Evolutionary conservation across 2,113 vertebrate species (phyloP).

Genomic region (Aleadryas rufinucha): DNA sequence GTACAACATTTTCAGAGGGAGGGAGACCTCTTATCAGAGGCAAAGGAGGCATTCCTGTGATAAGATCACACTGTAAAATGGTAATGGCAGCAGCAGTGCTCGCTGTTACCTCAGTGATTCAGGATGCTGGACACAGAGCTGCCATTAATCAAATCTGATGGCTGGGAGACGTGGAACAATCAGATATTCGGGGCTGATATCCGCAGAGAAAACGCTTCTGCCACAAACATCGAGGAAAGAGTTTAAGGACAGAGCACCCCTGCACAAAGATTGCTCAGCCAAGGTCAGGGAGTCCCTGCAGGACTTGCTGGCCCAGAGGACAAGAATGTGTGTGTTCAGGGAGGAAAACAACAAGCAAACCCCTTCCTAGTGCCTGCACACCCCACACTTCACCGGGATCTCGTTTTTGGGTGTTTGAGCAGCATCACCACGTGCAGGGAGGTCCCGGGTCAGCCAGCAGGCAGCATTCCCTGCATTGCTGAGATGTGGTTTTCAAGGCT

Average conservation of each 20-base stretch:
- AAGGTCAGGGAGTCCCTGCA: background rate
- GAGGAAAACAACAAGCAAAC: background rate
- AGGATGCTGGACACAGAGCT: background rate
- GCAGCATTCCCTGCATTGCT: background rate
- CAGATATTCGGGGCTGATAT: background rate
- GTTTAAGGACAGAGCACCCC: background rate
- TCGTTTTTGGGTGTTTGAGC: background rate
- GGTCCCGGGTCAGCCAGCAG: background rate
- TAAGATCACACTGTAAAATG: background rate
- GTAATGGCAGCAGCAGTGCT: background rate
- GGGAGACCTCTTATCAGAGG: background rate
- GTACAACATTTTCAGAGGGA: background rate
- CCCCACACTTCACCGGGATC: fast-evolving
- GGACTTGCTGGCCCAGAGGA: background rate
- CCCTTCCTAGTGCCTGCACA: background rate
- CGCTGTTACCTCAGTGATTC: background rate
- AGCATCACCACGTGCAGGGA: background rate
- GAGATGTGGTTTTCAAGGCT: background rate
- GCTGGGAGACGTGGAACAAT: background rate
- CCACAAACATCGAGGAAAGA: background rate
- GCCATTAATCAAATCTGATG: background rate
- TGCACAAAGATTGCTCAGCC: background rate
- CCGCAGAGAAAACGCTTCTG: background rate
- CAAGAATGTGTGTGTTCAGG: background rate
- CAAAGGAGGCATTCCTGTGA: background rate